Percentiles rank a stretch among this genome's conserved stretches.
Conservation (phyloP, 2,113 vertebrate species). For the Trichechus manatus region DNA sequence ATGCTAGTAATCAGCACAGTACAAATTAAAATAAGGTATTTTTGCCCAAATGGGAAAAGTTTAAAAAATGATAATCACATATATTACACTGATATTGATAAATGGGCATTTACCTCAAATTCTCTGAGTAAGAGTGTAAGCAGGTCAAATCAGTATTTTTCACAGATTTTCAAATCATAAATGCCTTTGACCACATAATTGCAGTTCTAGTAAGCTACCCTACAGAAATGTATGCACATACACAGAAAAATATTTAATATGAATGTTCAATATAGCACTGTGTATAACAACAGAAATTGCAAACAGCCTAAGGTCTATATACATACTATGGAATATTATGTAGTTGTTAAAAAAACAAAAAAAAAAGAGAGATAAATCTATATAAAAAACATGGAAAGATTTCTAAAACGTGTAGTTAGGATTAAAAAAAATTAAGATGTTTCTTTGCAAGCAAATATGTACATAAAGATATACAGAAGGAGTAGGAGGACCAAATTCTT, state of each 20-base stretch:
- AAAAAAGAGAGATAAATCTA: not conserved
- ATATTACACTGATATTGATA: not conserved
- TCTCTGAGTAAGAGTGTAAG: not conserved
- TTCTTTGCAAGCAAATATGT: not conserved
- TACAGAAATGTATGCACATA: not conserved
- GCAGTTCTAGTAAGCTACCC: not conserved
- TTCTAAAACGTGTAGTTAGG: not conserved
- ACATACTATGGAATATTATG: not conserved
- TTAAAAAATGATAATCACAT: not conserved
- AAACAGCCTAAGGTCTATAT: not conserved
- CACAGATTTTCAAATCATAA: not conserved
- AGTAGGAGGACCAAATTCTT: not conserved
- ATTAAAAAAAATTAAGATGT: not conserved
- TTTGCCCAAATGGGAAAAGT: not conserved
- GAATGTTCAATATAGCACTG: not conserved
- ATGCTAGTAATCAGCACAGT: not conserved
- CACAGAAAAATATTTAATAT: not conserved
- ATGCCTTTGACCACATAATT: not conserved
- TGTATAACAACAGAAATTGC: not conserved
- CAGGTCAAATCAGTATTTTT: not conserved
- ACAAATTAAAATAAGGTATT: conserved; percentile 11
- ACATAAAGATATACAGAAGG: not conserved
- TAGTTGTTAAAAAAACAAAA: not conserved
- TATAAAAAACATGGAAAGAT: not conserved
- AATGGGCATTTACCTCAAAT: not conserved